Conservation (phyloP, 2,888 invertebrate genomes). For the Phasia obesa region DNA sequence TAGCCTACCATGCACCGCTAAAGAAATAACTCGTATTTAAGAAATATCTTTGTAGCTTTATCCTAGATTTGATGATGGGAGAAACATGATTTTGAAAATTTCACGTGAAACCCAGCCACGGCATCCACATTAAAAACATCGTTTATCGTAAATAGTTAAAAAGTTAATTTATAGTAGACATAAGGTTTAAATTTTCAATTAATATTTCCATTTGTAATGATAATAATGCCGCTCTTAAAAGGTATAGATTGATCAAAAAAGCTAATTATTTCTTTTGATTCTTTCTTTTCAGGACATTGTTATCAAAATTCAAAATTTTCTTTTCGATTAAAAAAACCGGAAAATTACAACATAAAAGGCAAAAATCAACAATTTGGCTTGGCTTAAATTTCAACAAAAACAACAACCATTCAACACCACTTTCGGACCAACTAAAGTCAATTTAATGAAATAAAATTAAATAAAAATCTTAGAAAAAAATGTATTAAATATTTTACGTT, state of each 20-base stretch:
- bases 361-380: slow-evolving; percentile 11
- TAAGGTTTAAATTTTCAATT: too few species aligned
- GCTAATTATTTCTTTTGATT: slow-evolving; percentile 1
- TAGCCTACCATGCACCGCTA: too few species aligned
- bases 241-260: not conserved
- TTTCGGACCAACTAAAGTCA: slow-evolving; percentile 50
- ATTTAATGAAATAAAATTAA: slow-evolving; percentile 13
- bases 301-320: slow-evolving; percentile 68
- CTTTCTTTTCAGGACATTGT: slow-evolving; percentile 54
- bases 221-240: too few species aligned
- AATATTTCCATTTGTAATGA: too few species aligned
- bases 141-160: too few species aligned
- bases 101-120: too few species aligned
- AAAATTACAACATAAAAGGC: not conserved
- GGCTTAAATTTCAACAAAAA: slow-evolving; percentile 37
- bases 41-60: too few species aligned
- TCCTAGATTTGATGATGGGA: too few species aligned
- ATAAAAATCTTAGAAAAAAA: slow-evolving; percentile 24
- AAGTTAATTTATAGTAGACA: too few species aligned
- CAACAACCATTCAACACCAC: slow-evolving; percentile 3
- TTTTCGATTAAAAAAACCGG: slow-evolving; percentile 21
- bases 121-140: too few species aligned
- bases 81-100: too few species aligned
- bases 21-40: too few species aligned
- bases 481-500: slow-evolving; percentile 23